These are phyloP conservation scores for Pseudorhombus dupliciocellatus DNA, from an alignment of 2,113 vertebrate species.

Conservation along the genomic window DNA sequence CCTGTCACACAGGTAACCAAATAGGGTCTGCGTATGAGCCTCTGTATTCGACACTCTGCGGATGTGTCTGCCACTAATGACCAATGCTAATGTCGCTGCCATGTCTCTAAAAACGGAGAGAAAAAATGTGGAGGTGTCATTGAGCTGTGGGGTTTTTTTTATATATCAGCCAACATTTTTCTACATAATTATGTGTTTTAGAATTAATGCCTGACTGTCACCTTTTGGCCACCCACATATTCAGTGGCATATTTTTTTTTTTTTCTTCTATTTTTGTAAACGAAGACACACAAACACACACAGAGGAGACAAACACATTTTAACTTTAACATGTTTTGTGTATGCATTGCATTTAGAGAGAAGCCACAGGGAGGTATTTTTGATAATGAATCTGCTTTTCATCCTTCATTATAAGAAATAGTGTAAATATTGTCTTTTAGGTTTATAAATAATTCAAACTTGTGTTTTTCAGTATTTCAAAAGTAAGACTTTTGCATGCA, in stretches of 20 bases:
- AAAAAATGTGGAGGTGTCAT: slow-evolving; percentile 90
- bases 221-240: slow-evolving; percentile 80
- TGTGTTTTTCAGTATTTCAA: background rate
- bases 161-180: slow-evolving; percentile 93
- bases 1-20: slow-evolving; percentile 99
- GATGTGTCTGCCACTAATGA: slow-evolving; percentile 98
- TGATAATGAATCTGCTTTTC: background rate
- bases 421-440: no score
- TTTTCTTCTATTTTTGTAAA: background rate
- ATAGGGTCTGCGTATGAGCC: slow-evolving; percentile 94
- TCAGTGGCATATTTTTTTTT: slow-evolving; percentile 26
- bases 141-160: slow-evolving; percentile 63
- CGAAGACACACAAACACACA: background rate
- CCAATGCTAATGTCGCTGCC: slow-evolving; percentile 99
- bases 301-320: background rate
- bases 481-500: background rate
- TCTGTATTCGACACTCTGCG: slow-evolving; percentile 90
- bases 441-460: background rate
- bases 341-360: background rate
- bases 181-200: slow-evolving; percentile 95
- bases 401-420: background rate
- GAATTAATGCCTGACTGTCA: slow-evolving; percentile 96
- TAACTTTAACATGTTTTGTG: background rate
- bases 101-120: slow-evolving; percentile 84
- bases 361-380: background rate